Evolutionary conservation across 2,113 vertebrate species (phyloP).

Genomic region (Solenodon paradoxus): DNA sequence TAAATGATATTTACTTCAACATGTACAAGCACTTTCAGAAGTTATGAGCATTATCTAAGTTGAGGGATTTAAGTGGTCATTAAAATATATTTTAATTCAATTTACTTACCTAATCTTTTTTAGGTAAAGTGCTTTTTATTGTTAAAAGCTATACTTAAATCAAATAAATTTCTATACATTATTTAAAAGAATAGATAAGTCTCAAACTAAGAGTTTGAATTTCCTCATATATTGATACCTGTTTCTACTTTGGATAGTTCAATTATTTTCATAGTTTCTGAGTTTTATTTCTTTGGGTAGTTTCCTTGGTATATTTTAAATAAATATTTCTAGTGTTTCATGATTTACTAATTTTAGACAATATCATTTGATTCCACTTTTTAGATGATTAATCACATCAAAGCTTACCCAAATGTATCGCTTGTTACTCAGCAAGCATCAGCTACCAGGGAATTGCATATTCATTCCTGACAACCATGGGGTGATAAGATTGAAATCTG

Average conservation of each 20-base stretch:
- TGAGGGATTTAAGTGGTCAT: background rate
- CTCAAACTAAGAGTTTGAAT: background rate
- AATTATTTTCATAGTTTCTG: conserved; percentile 13
- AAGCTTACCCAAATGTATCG: background rate
- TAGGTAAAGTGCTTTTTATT: background rate
- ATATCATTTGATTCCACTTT: background rate
- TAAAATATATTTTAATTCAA: conserved; percentile 34
- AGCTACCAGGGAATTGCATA: fast-evolving
- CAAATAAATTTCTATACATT: background rate
- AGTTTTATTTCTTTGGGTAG: background rate
- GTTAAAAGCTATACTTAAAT: background rate
- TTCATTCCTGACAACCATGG: background rate
- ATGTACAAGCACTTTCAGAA: conserved; percentile 31
- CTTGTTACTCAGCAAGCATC: background rate
- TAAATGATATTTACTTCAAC: conserved; percentile 46
- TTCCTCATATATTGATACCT: background rate
- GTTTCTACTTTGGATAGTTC: background rate
- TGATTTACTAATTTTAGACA: background rate
- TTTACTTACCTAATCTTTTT: background rate
- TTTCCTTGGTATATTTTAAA: background rate
- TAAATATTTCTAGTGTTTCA: background rate
- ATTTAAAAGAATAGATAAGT: background rate
- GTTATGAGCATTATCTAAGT: conserved; percentile 15
- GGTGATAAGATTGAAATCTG: too few species aligned
- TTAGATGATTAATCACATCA: background rate